Evolutionary conservation across 2,888 invertebrate genomes (phyloP).

Genomic region (Euplagia quadripunctaria): DNA sequence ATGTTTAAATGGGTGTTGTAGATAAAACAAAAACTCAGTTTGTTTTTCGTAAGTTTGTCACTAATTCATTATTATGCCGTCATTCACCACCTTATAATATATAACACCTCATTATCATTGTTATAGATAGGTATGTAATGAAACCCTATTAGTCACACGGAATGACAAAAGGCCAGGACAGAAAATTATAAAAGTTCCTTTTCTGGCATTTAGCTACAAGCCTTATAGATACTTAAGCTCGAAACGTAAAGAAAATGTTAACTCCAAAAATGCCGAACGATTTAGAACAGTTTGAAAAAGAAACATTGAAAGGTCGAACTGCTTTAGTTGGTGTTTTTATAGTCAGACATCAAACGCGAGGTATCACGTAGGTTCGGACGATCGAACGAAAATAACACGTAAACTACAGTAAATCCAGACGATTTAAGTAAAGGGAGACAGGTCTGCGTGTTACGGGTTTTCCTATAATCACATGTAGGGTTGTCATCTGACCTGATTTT

Average conservation of each 20-base stretch:
- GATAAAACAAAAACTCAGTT: no score
- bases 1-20: no score
- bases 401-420: constrained; percentile 60
- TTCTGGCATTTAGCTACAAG: not conserved
- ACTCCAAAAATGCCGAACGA: not conserved
- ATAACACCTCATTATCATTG: no score
- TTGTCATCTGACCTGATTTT: not conserved
- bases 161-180: no score
- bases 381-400: constrained; percentile 64
- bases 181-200: not conserved
- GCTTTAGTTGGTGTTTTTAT: not conserved
- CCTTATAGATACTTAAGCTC: not conserved
- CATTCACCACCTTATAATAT: no score
- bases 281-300: constrained; percentile 4
- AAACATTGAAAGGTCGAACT: constrained; percentile 2
- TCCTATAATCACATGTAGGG: constrained; percentile 8
- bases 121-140: no score
- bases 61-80: no score
- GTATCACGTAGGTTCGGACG: constrained; percentile 60
- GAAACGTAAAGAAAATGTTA: not conserved
- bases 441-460: constrained; percentile 61
- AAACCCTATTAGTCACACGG: no score
- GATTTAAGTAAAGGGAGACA: constrained; percentile 66
- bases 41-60: no score
- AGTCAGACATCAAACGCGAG: constrained; percentile 58